These are phyloP conservation scores for Marmota monax DNA, from an alignment of 2,113 vertebrate species.

Conservation along the genomic window DNA sequence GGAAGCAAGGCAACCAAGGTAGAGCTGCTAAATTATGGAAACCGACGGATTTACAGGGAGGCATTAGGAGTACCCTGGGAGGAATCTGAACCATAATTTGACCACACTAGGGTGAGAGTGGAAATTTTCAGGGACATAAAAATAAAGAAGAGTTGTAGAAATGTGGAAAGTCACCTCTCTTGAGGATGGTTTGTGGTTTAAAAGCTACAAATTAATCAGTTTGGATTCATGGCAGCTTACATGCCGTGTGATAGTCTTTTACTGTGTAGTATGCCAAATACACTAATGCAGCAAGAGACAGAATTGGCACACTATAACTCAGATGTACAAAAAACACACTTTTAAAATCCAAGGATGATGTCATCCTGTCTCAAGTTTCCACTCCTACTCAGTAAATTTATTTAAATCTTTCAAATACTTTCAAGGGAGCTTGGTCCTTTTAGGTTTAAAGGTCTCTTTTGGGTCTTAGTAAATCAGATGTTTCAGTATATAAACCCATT, in stretches of 20 bases:
- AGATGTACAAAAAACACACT: slow-evolving; percentile 37
- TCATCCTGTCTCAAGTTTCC: slow-evolving; percentile 53
- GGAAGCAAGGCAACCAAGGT: not conserved
- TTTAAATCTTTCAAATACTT: slow-evolving; percentile 3
- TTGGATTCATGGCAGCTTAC: not conserved
- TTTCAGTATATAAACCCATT: slow-evolving; percentile 4
- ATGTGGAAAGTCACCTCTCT: not conserved
- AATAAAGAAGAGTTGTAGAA: slow-evolving; percentile 60
- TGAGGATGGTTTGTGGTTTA: slow-evolving; percentile 40
- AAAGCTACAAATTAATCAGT: slow-evolving; percentile 52
- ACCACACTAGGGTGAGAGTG: not conserved
- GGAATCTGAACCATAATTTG: not conserved
- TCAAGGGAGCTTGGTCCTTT: slow-evolving; percentile 11
- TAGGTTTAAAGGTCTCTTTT: not conserved
- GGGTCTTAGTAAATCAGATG: slow-evolving; percentile 16
- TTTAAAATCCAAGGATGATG: slow-evolving; percentile 63
- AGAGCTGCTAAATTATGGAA: slow-evolving; percentile 21
- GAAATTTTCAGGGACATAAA: slow-evolving; percentile 60
- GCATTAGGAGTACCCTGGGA: not conserved
- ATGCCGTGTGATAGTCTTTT: slow-evolving; percentile 23
- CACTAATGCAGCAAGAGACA: slow-evolving; percentile 2
- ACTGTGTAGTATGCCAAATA: slow-evolving; percentile 15
- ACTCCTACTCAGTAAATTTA: slow-evolving; percentile 40
- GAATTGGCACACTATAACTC: slow-evolving; percentile 58
- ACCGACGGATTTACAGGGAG: slow-evolving; percentile 41